These are phyloP conservation scores for Sepioteuthis lessoniana DNA, from an alignment of 2,888 invertebrate species.

Conservation along the genomic window DNA sequence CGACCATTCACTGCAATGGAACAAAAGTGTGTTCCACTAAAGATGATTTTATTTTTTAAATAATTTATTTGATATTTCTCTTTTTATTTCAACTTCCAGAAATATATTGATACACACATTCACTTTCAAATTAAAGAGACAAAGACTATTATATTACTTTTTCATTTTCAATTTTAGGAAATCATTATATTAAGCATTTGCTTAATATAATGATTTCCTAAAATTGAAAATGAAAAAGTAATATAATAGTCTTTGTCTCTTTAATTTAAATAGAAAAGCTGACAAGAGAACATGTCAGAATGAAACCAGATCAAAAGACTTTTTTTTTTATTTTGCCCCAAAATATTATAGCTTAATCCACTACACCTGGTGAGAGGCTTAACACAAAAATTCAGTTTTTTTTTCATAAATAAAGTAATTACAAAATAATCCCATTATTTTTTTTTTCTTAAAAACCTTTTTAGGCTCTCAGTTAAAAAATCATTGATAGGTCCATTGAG, in stretches of 20 bases:
- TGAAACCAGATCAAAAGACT: neutral
- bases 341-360: slow-evolving; percentile 1
- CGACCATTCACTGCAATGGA: neutral
- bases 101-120: neutral
- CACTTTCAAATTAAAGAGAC: neutral
- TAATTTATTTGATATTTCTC: neutral
- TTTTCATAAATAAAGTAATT: neutral
- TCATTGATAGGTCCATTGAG: slow-evolving; percentile 5
- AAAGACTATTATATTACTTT: neutral
- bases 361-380: neutral
- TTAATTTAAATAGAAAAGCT: neutral
- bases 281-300: neutral
- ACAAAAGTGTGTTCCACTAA: neutral
- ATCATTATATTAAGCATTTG: neutral
- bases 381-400: neutral
- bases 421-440: neutral
- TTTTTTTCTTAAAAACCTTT: neutral
- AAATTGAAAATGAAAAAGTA: too few species aligned
- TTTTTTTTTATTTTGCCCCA: neutral
- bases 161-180: too few species aligned
- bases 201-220: neutral
- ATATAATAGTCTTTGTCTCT: neutral
- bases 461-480: neutral
- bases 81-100: neutral
- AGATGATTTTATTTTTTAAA: neutral